Conservation (phyloP, 2,888 invertebrate species). For the Autographa gamma region DNA sequence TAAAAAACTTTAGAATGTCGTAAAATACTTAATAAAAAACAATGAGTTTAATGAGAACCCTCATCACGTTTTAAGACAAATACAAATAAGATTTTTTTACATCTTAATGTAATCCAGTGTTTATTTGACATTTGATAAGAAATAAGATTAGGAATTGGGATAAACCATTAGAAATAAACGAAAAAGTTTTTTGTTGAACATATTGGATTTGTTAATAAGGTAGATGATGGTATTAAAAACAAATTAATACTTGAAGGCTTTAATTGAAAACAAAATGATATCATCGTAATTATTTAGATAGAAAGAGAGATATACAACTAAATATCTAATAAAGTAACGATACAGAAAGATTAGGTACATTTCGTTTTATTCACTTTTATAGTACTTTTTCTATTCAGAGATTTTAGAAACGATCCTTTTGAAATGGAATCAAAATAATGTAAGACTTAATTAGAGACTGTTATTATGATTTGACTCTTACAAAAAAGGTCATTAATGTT, state of each 20-base stretch:
- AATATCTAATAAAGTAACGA: not conserved
- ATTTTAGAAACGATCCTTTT: too few species aligned
- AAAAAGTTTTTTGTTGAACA: not conserved
- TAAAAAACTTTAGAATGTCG: slow-evolving; percentile 47
- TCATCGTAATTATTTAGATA: not conserved
- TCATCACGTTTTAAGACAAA: slow-evolving; percentile 56
- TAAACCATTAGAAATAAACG: not conserved
- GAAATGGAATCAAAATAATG: too few species aligned
- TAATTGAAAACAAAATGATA: slow-evolving; percentile 1
- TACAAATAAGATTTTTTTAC: slow-evolving; percentile 45
- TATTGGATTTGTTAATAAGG: not conserved
- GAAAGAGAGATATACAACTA: too few species aligned
- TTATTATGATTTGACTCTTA: too few species aligned
- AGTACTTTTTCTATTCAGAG: too few species aligned
- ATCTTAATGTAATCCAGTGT: slow-evolving; percentile 24
- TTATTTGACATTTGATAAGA: slow-evolving; percentile 20
- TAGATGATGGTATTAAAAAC: not conserved
- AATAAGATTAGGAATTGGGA: slow-evolving; percentile 13
- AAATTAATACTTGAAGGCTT: not conserved
- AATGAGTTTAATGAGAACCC: slow-evolving; percentile 56
- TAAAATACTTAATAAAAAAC: slow-evolving; percentile 65
- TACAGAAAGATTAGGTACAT: not conserved
- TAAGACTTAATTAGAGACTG: too few species aligned
- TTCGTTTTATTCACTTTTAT: too few species aligned
- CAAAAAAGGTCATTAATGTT: too few species aligned